A percentile compares a stretch with the other conserved stretches of the same genome.
Evolutionary conservation across 2,113 vertebrate species (phyloP).

Genomic region (Gracilinanus agilis): DNA sequence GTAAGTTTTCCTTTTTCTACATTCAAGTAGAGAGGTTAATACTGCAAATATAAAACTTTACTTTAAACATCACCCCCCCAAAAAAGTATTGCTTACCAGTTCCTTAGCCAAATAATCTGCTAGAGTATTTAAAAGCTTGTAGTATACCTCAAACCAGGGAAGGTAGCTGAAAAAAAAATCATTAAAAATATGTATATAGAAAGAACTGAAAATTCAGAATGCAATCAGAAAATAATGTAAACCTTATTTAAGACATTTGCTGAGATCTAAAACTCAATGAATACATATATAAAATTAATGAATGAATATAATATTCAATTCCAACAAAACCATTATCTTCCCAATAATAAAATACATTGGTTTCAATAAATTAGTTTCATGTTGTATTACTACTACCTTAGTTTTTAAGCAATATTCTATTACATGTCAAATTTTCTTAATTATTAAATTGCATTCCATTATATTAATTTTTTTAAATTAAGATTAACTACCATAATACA

Average conservation of each 20-base stretch:
- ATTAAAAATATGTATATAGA: background rate
- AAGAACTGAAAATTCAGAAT: conserved; percentile 27
- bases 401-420: background rate
- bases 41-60: background rate
- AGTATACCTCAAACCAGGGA: conserved; percentile 99
- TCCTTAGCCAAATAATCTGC: conserved; percentile 97
- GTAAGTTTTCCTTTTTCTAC: background rate
- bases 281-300: background rate
- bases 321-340: background rate
- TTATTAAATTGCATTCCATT: background rate
- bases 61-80: background rate
- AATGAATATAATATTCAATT: background rate
- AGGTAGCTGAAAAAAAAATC: conserved; percentile 92
- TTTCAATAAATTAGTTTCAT: background rate
- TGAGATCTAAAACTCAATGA: background rate
- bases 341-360: background rate
- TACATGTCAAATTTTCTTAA: background rate
- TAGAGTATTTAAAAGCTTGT: conserved; percentile 97
- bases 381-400: background rate
- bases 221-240: conserved; percentile 8
- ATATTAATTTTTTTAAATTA: background rate
- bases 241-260: background rate
- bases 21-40: background rate
- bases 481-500: background rate
- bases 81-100: conserved; percentile 88